phyloP scores from a whole-genome alignment of 2,797 vertebrate species.

The Tarsius wallacei region DNA sequence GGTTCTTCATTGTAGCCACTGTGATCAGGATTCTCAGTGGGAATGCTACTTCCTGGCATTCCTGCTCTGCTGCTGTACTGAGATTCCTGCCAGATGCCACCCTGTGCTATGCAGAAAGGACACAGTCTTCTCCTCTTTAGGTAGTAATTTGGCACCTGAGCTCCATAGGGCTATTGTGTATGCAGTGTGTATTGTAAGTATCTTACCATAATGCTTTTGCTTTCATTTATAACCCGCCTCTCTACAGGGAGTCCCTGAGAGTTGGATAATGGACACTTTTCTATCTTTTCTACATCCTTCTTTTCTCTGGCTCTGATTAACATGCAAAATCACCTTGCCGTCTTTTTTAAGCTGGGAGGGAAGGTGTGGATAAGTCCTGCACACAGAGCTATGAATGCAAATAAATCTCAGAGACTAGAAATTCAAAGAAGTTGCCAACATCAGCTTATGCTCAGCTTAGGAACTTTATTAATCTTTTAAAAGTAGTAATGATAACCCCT shows the following conservation, averaged over 20 bases:
- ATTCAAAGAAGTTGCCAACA: not conserved
- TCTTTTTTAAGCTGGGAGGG: not conserved
- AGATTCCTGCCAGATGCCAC: too few relatives aligned
- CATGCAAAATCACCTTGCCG: not conserved
- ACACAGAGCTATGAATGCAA: not conserved
- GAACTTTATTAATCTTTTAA: not conserved
- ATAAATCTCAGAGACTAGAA: not conserved
- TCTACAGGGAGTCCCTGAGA: not conserved
- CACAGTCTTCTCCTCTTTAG: not conserved
- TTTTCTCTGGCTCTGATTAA: conserved; percentile 13
- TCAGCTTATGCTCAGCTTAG: not conserved
- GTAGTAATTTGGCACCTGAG: not conserved
- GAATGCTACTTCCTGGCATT: not conserved
- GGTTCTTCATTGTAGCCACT: not conserved
- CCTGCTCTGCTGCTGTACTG: not conserved
- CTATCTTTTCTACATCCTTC: not conserved
- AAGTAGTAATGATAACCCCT: not conserved
- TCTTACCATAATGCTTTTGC: not conserved
- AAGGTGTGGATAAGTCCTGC: not conserved
- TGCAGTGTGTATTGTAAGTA: not conserved
- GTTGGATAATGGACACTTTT: not conserved
- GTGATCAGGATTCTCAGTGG: not conserved
- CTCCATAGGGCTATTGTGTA: not conserved
- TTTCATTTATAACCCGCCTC: not conserved
- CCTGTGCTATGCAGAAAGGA: not conserved